Percentiles rank a stretch among this genome's conserved stretches.
Conservation (phyloP, 2,113 vertebrate species). For the Oryzias curvinotus region DNA sequence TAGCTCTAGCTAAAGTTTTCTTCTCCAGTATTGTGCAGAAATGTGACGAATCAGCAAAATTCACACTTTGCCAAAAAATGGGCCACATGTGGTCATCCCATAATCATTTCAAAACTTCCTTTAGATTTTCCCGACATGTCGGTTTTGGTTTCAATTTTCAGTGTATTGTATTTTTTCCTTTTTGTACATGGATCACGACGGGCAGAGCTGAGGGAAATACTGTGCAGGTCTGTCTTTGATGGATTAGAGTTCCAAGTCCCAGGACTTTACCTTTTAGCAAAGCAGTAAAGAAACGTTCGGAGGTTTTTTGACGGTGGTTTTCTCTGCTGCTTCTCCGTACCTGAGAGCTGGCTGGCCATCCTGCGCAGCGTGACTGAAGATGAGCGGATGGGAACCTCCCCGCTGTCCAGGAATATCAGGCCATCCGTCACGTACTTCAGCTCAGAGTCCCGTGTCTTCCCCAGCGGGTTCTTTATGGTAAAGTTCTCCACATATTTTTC, state of each 20-base stretch:
- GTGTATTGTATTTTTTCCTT: too few species aligned
- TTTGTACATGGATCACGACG: not conserved
- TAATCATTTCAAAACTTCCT: too few species aligned
- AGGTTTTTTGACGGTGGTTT: not conserved
- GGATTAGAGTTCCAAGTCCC: not conserved
- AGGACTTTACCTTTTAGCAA: not conserved
- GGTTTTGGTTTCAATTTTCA: too few species aligned
- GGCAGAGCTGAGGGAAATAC: too few species aligned
- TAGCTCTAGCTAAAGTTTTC: too few species aligned
- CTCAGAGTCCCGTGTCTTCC: constrained; percentile 72
- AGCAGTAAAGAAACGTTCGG: not conserved
- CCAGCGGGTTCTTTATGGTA: constrained; percentile 89
- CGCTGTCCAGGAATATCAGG: constrained; percentile 81
- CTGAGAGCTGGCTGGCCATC: constrained; percentile 90
- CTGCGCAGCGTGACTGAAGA: constrained; percentile 87
- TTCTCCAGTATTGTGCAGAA: too few species aligned
- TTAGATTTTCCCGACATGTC: too few species aligned
- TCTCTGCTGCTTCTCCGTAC: constrained; percentile 26
- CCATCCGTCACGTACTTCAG: constrained; percentile 79
- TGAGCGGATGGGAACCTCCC: constrained; percentile 73
- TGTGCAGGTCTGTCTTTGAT: not conserved
- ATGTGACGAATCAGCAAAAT: too few species aligned
- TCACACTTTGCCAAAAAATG: too few species aligned
- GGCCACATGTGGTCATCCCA: too few species aligned
- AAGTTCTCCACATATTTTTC: constrained; percentile 87